Evolutionary conservation across 2,888 invertebrate species (phyloP), one percentile per base, ranked within the genome.

Genomic region (Sarcophaga rosellei): DNA sequence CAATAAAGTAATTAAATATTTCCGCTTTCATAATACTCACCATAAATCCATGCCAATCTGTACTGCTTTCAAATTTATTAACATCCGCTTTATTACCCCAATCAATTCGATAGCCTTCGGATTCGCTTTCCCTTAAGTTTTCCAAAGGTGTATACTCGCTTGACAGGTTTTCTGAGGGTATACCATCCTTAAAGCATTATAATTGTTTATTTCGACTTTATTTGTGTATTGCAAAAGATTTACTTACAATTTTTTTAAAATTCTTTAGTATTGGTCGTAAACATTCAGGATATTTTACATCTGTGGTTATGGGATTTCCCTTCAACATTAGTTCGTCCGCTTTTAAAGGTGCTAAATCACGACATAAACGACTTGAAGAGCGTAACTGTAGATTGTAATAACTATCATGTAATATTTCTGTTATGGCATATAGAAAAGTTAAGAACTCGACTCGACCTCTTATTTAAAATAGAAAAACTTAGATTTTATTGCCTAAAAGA

Each of bases 41-140:
- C 86, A 91, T 84, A 63, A 92, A 88, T 1, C 90, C 91, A 88
- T 92, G 92, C 93, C 92, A 92, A 45, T 91, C 85, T 20, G 88
- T 81, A 59, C 91, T 92, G n/a, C 88, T 86, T 74, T 88, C 89
- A 59, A 90, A 92, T 69, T 89, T 88, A 0, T 77, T 69, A 62
- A 93, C 11, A 3, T 79, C 79, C 4, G 81, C 25, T 75, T 90
- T 89, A 79, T 89, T 90, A 8, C 84, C 87, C 88, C 88, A 87
- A 86, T 92, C 90, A 61, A 91, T 88, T 12, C 90, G 85, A 47
- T 83, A 73, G 15, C 90, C 90, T 75, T 90, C 90, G 21, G 85
- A 84, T 4, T 90, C 88, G 59, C 88, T 66, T 73, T 90, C 89
- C 21, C 90, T 90, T 70, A 90, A 90, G 44, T 88, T 89, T 72